Evolutionary conservation across 2,888 invertebrate genomes (phyloP).

Genomic region (Linyphia triangularis): DNA sequence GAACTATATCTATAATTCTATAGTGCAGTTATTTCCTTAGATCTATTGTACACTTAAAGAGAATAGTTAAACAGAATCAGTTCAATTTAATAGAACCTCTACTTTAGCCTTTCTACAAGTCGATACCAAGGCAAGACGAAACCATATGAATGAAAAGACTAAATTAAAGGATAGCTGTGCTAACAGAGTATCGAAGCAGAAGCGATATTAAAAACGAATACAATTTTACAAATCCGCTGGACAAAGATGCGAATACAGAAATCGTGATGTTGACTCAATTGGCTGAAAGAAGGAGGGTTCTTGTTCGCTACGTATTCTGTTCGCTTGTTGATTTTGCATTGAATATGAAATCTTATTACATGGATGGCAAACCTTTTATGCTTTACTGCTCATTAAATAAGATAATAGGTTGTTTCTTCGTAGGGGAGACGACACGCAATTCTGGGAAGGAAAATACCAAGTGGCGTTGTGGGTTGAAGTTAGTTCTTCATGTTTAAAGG

Average conservation of each 20-base stretch:
- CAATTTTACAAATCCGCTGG: conserved; percentile 60
- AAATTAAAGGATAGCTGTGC: conserved; percentile 46
- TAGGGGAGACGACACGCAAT: background rate
- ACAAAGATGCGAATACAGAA: conserved; percentile 17
- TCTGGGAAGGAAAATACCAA: background rate
- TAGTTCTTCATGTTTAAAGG: background rate
- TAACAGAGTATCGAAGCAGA: conserved; percentile 2
- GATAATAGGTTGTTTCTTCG: background rate
- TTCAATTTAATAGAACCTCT: too few species aligned
- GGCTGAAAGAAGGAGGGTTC: conserved; percentile 18
- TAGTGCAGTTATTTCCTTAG: too few species aligned
- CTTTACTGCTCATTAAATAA: conserved; percentile 25
- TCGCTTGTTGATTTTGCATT: conserved; percentile 2
- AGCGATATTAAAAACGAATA: conserved; percentile 58
- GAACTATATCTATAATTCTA: too few species aligned
- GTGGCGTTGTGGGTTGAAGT: too few species aligned
- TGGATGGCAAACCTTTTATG: background rate
- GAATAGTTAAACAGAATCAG: too few species aligned
- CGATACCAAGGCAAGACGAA: too few species aligned
- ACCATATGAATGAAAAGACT: conserved; percentile 36
- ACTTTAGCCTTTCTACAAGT: too few species aligned
- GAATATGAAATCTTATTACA: conserved; percentile 11
- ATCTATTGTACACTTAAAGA: too few species aligned
- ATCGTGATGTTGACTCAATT: conserved; percentile 35
- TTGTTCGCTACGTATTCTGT: background rate